phyloP scores from a whole-genome alignment of 2,113 vertebrate species.

The Pachyramphus minor region DNA sequence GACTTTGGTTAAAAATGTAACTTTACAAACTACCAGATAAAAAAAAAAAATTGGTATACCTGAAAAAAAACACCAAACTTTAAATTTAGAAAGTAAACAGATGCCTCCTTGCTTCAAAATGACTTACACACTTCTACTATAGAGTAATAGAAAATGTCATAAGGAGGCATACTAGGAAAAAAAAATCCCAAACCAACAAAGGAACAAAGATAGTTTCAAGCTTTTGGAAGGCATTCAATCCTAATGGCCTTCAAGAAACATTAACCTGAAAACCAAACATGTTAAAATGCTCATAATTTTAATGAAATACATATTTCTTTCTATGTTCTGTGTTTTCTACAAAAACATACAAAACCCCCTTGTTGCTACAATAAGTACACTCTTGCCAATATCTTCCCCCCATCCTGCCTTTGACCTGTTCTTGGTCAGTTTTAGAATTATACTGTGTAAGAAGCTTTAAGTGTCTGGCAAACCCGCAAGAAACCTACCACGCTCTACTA shows the following conservation, averaged over 20 bases:
- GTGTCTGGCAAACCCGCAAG: not conserved
- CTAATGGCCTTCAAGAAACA: not conserved
- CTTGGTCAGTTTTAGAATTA: not conserved
- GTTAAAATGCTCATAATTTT: not conserved
- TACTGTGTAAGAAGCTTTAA: not conserved
- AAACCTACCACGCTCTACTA: not conserved
- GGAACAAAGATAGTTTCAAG: not conserved
- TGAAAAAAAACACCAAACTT: not conserved
- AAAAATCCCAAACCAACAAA: not conserved
- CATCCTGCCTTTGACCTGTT: fast-evolving
- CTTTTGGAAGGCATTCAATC: not conserved
- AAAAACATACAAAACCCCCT: not conserved
- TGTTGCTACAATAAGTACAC: not conserved
- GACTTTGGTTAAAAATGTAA: not conserved
- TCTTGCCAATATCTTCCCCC: not conserved
- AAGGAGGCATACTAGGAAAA: not conserved
- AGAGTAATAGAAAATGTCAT: not conserved
- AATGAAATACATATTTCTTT: not conserved
- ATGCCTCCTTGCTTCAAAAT: not conserved
- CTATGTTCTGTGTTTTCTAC: not conserved
- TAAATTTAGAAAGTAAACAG: not conserved
- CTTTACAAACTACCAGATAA: not conserved
- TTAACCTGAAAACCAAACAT: not conserved
- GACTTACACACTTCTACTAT: fast-evolving
- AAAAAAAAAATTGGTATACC: not conserved